phyloP scores from a whole-genome alignment of 2,113 vertebrate genomes.

The Nibea albiflora region DNA sequence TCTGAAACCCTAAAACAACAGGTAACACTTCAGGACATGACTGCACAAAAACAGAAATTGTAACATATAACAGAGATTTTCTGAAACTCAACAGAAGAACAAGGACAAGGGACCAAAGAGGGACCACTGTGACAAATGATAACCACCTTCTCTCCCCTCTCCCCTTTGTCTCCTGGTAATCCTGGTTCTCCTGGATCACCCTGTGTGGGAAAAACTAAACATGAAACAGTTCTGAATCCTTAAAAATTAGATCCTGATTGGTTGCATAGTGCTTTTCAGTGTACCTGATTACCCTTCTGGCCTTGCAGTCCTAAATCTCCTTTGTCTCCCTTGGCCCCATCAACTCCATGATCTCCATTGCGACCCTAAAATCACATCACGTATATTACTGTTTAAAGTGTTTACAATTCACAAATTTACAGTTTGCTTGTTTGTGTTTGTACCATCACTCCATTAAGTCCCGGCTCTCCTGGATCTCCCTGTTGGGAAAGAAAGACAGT shows the following conservation, averaged over 20 bases:
- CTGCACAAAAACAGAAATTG: background rate
- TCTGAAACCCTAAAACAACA: constrained; percentile 81
- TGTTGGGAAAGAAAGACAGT: constrained; percentile 55
- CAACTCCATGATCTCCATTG: constrained; percentile 84
- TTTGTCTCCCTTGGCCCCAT: constrained; percentile 88
- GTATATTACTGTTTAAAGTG: background rate
- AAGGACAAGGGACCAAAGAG: rapidly evolving
- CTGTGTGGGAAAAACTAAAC: constrained; percentile 61
- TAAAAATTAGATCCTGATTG: background rate
- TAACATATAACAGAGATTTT: background rate
- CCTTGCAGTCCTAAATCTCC: constrained; percentile 87
- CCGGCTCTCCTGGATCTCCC: constrained; percentile 90
- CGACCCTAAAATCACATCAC: constrained; percentile 81
- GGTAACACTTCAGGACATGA: background rate
- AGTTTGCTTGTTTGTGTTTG: background rate
- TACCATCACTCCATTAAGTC: constrained; percentile 83
- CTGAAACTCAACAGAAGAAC: background rate
- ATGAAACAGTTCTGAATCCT: background rate
- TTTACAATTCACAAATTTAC: background rate
- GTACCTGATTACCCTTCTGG: constrained; percentile 84
- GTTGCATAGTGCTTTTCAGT: constrained; percentile 31
- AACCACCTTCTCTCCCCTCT: constrained; percentile 88
- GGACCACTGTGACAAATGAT: background rate
- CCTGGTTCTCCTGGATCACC: constrained; percentile 87
- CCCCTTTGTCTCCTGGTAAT: constrained; percentile 81